These are phyloP conservation scores for Poecilobothrus nobilitatus DNA, from an alignment of 2,888 invertebrate genomes.

Conservation along the genomic window DNA sequence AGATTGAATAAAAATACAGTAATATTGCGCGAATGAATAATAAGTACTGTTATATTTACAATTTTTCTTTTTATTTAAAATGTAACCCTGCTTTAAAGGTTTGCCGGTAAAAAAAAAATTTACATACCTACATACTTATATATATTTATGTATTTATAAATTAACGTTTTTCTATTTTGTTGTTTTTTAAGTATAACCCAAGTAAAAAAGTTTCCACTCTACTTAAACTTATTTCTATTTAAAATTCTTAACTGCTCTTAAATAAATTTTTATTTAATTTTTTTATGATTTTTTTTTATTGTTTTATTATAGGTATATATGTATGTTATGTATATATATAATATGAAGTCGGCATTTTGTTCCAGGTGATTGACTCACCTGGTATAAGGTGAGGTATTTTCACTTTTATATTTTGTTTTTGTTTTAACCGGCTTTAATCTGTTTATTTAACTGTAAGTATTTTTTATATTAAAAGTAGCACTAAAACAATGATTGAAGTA, in stretches of 20 bases:
- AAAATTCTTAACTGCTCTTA: neutral
- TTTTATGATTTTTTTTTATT: neutral
- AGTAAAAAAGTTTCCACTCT: neutral
- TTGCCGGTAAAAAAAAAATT: too few species aligned
- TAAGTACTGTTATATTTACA: neutral
- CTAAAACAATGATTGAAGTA: too few species aligned
- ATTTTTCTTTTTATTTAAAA: too few species aligned
- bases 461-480: neutral
- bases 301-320: too few species aligned
- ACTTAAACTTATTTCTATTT: neutral
- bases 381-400: neutral
- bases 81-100: too few species aligned
- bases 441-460: neutral
- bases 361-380: conserved; percentile 6
- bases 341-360: neutral
- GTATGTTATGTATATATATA: too few species aligned
- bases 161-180: too few species aligned
- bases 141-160: too few species aligned
- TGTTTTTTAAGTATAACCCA: neutral
- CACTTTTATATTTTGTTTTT: neutral
- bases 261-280: neutral
- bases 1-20: neutral
- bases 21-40: neutral
- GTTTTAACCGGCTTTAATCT: neutral
- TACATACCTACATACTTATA: too few species aligned